phyloP scores from a whole-genome alignment of 2,113 vertebrate genomes.

The Sphaerodactylus townsendi region DNA sequence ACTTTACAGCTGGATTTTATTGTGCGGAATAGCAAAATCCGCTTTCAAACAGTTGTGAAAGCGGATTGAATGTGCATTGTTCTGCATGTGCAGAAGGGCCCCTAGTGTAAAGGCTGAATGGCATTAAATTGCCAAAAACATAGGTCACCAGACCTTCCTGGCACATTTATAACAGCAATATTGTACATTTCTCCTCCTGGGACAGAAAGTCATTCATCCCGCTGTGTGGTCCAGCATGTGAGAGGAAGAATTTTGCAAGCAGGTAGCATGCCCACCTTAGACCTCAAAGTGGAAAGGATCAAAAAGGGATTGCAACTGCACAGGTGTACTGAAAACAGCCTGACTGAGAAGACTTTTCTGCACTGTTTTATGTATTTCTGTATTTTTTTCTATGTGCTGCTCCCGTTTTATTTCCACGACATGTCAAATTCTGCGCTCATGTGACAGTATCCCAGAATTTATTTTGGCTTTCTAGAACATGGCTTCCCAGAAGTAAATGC shows the following conservation, averaged over 20 bases:
- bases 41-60: too few relatives aligned
- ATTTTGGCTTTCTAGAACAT: neutral
- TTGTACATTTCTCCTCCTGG: neutral
- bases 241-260: neutral
- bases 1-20: too few relatives aligned
- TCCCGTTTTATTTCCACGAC: neutral
- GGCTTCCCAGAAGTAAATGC: neutral
- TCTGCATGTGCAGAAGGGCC: too few relatives aligned
- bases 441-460: too few relatives aligned
- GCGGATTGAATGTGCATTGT: too few relatives aligned
- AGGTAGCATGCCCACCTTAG: neutral
- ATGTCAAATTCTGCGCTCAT: neutral
- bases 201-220: neutral
- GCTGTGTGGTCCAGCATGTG: neutral
- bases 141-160: neutral
- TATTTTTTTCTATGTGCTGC: neutral
- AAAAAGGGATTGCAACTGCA: neutral
- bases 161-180: too few relatives aligned
- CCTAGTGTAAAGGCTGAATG: too few relatives aligned
- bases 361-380: neutral
- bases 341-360: neutral
- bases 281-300: neutral
- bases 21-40: too few relatives aligned
- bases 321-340: too few relatives aligned
- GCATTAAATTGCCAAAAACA: neutral